These are phyloP conservation scores for Callosobruchus maculatus DNA, from an alignment of 2,888 invertebrate species.

Conservation along the genomic window DNA sequence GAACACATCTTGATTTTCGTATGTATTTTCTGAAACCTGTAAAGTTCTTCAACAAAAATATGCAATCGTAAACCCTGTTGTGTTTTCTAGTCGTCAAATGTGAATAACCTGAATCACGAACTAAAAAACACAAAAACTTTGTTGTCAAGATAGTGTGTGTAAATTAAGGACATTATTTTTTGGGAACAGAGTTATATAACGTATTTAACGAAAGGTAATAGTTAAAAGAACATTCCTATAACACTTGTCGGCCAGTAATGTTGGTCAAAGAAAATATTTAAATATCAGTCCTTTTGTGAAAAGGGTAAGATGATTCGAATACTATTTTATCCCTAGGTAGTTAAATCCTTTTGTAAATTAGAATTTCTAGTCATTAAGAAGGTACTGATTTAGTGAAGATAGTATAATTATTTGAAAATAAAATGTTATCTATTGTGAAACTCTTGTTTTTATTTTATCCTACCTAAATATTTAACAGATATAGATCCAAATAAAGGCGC, in stretches of 20 bases:
- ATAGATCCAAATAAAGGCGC: no score
- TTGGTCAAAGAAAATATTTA: constrained; percentile 25
- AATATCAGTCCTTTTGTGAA: constrained; percentile 7
- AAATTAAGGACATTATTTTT: neutral
- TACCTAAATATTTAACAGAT: no score
- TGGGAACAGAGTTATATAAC: neutral
- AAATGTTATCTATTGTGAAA: constrained; percentile 38
- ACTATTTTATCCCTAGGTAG: constrained; percentile 1
- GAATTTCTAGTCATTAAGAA: constrained; percentile 48
- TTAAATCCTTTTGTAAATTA: constrained; percentile 35
- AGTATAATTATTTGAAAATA: constrained; percentile 39
- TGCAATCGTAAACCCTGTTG: neutral
- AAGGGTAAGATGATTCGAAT: constrained; percentile 1
- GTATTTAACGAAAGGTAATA: neutral
- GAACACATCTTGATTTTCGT: no score
- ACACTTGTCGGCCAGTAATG: constrained; percentile 26
- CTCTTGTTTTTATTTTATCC: neutral
- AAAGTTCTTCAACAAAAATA: neutral
- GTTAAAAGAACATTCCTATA: constrained; percentile 25
- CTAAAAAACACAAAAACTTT: constrained; percentile 9
- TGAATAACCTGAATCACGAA: constrained; percentile 5
- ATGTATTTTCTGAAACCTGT: neutral
- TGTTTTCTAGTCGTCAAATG: constrained; percentile 10
- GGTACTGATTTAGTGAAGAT: constrained; percentile 43
- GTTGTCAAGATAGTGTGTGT: constrained; percentile 1